Conservation (phyloP, 2,113 vertebrate species). For the Chloropsis hardwickii region DNA sequence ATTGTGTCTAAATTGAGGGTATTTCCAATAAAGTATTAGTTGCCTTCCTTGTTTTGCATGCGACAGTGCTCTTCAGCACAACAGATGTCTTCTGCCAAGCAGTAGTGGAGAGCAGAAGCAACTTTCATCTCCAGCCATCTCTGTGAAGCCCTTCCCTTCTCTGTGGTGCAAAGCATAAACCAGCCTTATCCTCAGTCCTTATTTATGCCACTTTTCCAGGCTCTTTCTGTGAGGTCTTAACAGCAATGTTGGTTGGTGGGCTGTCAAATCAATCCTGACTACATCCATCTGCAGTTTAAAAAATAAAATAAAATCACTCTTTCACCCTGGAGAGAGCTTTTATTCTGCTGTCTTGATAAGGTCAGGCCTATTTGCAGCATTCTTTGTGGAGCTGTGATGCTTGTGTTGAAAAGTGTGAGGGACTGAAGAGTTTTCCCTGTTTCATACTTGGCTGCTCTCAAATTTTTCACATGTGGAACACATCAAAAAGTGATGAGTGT, state of each 20-base stretch:
- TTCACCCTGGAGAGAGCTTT: neutral
- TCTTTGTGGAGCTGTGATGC: neutral
- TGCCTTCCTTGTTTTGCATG: neutral
- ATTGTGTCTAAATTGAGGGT: neutral
- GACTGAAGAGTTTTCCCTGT: neutral
- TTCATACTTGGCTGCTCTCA: conserved; percentile 9
- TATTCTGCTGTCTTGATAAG: neutral
- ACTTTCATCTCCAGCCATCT: neutral
- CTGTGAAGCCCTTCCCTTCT: neutral
- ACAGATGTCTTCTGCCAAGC: neutral
- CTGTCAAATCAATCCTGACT: conserved; percentile 12
- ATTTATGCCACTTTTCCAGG: neutral
- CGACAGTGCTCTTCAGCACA: neutral
- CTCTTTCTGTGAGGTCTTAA: neutral
- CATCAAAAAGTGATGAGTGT: neutral
- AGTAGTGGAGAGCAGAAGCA: neutral
- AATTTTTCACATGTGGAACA: conserved; percentile 9
- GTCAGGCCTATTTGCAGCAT: neutral
- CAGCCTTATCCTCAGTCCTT: neutral
- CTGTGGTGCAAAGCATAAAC: neutral
- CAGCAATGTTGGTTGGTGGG: neutral
- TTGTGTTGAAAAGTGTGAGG: neutral
- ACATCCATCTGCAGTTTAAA: neutral
- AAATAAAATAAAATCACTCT: neutral
- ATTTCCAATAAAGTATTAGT: neutral